phyloP scores from a whole-genome alignment of 2,888 invertebrate genomes.

The Isoperla grammatica region DNA sequence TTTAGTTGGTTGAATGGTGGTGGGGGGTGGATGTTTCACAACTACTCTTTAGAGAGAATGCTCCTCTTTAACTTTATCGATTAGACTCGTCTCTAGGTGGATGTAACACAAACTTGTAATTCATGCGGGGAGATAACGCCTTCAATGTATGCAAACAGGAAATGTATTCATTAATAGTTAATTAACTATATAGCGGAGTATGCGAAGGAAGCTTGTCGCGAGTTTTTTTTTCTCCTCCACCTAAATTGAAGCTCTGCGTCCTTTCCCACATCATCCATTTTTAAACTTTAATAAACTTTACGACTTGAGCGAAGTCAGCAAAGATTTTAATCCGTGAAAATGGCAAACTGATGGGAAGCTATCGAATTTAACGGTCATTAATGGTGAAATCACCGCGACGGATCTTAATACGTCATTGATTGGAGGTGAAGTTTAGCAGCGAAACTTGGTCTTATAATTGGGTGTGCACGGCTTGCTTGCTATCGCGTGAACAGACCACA shows the following conservation, averaged over 20 bases:
- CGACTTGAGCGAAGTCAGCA: background rate
- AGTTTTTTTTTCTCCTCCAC: background rate
- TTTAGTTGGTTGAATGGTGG: conserved; percentile 12
- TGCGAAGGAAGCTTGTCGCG: background rate
- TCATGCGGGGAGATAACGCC: conserved; percentile 7
- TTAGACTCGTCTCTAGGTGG: conserved; percentile 1
- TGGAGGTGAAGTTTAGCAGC: too few relatives aligned
- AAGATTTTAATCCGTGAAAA: background rate
- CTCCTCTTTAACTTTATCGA: conserved; percentile 14
- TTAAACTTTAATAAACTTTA: background rate
- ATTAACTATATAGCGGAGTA: conserved; percentile 5
- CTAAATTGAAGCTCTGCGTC: background rate
- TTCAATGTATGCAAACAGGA: conserved; percentile 15
- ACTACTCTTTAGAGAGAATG: conserved; percentile 4
- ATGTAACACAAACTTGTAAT: conserved; percentile 12
- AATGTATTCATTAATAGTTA: conserved; percentile 17
- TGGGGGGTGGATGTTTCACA: background rate
- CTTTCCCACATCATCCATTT: conserved; percentile 9
- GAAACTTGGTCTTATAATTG: too few relatives aligned
- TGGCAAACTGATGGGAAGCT: too few relatives aligned
- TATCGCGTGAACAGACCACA: too few relatives aligned
- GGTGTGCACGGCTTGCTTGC: too few relatives aligned
- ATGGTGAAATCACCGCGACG: too few relatives aligned
- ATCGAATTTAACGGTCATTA: too few relatives aligned
- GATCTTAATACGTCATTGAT: too few relatives aligned